These are phyloP conservation scores for Steromphala cineraria DNA, from an alignment of 2,888 invertebrate species.

Conservation along the genomic window DNA sequence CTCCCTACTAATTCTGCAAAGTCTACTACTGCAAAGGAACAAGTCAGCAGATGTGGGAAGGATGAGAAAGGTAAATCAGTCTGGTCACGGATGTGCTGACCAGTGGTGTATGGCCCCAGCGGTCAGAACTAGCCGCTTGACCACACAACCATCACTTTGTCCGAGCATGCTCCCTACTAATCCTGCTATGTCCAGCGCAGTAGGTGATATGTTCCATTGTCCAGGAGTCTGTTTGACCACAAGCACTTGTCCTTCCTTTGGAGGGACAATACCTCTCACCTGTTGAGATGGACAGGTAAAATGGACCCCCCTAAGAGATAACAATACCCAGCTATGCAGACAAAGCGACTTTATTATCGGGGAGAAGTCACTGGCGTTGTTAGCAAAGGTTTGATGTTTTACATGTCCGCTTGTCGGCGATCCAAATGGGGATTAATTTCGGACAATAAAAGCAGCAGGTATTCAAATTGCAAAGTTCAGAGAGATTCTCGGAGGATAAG, in stretches of 20 bases:
- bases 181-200: neutral
- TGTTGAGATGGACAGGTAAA: slow-evolving; percentile 8
- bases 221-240: slow-evolving; percentile 5
- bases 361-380: neutral
- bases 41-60: neutral
- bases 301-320: neutral
- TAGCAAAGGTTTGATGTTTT: slow-evolving; percentile 5
- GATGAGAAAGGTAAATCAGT: neutral
- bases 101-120: neutral
- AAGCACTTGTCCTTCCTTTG: neutral
- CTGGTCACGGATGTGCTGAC: neutral
- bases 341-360: neutral
- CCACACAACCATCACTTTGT: slow-evolving; percentile 7
- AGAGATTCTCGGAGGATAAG: too few species aligned
- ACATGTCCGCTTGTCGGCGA: neutral
- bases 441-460: neutral
- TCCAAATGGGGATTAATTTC: neutral
- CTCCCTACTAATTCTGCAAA: too few species aligned
- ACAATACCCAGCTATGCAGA: neutral
- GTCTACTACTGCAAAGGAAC: too few species aligned
- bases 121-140: neutral
- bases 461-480: neutral
- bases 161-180: slow-evolving; percentile 2
- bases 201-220: slow-evolving; percentile 1
- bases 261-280: neutral